Base-by-base conservation (phyloP, 1,140 invertebrate genomes). In the Hycleus cichorii region DNA sequence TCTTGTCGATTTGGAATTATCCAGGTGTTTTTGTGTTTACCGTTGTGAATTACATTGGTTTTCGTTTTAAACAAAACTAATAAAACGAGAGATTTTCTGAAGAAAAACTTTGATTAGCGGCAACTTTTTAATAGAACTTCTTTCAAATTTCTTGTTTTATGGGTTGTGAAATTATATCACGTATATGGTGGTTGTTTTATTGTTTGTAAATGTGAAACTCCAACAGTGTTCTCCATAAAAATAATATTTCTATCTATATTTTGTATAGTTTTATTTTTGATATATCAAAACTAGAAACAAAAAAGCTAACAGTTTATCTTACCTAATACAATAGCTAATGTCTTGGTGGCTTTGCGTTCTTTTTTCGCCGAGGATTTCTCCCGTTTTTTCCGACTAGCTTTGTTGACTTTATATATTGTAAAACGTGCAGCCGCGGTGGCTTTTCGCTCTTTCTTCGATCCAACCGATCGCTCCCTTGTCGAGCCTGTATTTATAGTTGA, bases 281-380 rank as follows among this genome's bases (percentile, higher is more conserved):
- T 7, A 39, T 39, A 10, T 39, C 10, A 10, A 10, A 39, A 39
- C 39, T 39, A 7, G 18, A 18, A 18, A 18, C 18, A 18, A 18
- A 18, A 18, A 39, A 39, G 12, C 46, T 47, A 10, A 39, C 39
- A 8, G 48, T 59, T 51, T 49, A 42, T 76, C 83, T 85, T 79
- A 98, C 97, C 96, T 72, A 99, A 82, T 62, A 99, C 97, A 74
- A 99, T 98, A 59, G 95, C 96, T 39, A 99, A 76, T 10, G 97
- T 99, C 80, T 99, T 98, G 4, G 97, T 99, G n/a, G 97, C 96
- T 77, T 99, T 97, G 58, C 94, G 84, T 74, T 99, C 97, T 71
- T 92, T 91, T 72, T 93, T 94, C 2, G 91, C 93, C 1, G 93
- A 93, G 24, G 91, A 94, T 71, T 95, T 96, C 70, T 95, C 93